These are phyloP conservation scores for Mesocricetus auratus DNA, from an alignment of 2,113 vertebrate genomes.

Conservation along the genomic window DNA sequence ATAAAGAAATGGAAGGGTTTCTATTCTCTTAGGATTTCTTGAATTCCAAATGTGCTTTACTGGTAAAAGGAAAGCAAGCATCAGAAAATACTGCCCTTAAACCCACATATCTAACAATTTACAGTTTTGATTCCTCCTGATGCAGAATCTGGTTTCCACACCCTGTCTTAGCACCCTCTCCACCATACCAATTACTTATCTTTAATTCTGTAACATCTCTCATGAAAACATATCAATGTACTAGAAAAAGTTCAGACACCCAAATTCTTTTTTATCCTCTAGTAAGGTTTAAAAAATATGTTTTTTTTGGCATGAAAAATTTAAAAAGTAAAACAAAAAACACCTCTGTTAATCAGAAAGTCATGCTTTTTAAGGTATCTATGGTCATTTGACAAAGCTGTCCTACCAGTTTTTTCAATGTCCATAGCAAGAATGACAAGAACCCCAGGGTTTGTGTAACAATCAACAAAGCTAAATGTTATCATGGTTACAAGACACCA, in stretches of 20 bases:
- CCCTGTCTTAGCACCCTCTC: background rate
- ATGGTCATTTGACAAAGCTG: background rate
- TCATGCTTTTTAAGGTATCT: constrained; percentile 8
- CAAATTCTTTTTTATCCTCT: background rate
- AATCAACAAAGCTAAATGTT: constrained; percentile 26
- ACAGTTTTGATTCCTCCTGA: background rate
- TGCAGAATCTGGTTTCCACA: background rate
- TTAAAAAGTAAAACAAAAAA: background rate
- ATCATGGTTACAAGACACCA: constrained; percentile 16
- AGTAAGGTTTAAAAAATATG: constrained; percentile 23
- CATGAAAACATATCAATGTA: background rate
- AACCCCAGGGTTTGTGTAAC: constrained; percentile 6
- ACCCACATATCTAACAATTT: constrained; percentile 10
- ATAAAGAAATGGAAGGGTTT: constrained; percentile 58
- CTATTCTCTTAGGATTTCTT: constrained; percentile 50
- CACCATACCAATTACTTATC: background rate
- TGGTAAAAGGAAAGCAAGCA: constrained; percentile 15
- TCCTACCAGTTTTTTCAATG: background rate
- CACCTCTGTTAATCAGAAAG: background rate
- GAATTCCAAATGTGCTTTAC: constrained; percentile 48
- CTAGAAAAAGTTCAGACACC: background rate
- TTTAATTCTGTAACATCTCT: background rate
- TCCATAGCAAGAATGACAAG: constrained; percentile 16
- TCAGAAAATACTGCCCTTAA: constrained; percentile 23
- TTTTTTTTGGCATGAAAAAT: constrained; percentile 41